phyloP scores from a whole-genome alignment of 2,113 vertebrate genomes.

The Lathamus discolor region DNA sequence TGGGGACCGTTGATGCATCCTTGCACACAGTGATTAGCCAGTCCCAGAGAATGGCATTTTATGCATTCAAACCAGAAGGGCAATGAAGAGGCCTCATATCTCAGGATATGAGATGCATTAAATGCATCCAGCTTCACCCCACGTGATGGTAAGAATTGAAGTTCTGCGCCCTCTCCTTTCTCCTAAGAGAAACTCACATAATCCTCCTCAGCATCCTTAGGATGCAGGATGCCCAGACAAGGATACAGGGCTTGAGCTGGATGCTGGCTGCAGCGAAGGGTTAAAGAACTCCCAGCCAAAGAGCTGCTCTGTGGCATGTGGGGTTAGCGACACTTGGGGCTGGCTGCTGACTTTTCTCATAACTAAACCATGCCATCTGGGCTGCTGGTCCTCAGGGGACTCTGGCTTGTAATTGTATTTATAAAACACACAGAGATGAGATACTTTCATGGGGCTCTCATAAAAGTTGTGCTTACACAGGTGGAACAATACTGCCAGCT shows the following conservation, averaged over 20 bases:
- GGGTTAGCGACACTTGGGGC: neutral
- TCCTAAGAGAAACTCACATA: neutral
- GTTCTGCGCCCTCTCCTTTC: neutral
- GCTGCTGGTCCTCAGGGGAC: neutral
- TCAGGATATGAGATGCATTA: neutral
- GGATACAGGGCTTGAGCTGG: neutral
- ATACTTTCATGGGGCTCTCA: neutral
- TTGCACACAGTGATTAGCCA: neutral
- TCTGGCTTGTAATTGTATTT: neutral
- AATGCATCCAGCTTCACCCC: neutral
- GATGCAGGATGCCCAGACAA: neutral
- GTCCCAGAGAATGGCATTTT: neutral
- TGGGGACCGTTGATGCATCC: neutral
- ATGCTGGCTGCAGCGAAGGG: neutral
- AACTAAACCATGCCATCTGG: conserved; percentile 16
- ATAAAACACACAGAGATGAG: conserved; percentile 16
- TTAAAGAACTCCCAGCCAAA: neutral
- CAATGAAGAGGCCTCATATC: neutral
- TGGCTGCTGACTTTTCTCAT: neutral
- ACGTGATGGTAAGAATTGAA: neutral
- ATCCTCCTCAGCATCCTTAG: neutral
- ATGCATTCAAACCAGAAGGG: neutral
- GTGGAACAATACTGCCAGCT: neutral
- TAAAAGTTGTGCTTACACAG: conserved; percentile 30
- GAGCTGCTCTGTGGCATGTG: neutral